Evolutionary conservation across 37 sponge, comb jelly and placozoan species (phyloP).

Genomic region (Diacarnus erythraeanus): DNA sequence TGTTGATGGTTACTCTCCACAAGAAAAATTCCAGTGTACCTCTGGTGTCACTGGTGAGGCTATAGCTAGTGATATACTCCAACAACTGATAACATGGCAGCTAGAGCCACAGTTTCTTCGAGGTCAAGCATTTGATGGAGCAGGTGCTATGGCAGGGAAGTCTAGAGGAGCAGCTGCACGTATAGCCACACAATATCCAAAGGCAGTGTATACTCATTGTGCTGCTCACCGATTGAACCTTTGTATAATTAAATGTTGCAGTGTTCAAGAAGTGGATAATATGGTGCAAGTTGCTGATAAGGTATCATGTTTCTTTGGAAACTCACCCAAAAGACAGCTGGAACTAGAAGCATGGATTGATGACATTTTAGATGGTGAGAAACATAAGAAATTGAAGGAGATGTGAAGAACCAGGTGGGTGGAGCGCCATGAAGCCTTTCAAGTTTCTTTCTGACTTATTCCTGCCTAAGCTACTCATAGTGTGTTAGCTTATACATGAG

Average conservation of each 20-base stretch:
- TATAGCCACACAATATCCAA: neutral
- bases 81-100: neutral
- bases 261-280: neutral
- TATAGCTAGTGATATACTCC: neutral
- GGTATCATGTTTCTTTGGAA: neutral
- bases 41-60: neutral
- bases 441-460: slow-evolving; percentile 14
- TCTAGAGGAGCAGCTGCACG: neutral
- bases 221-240: slow-evolving; percentile 2
- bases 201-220: neutral
- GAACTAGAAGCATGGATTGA: slow-evolving; percentile 27
- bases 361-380: neutral
- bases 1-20: too few relatives aligned
- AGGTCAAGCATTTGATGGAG: too few relatives aligned
- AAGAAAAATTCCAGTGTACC: too few relatives aligned
- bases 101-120: neutral
- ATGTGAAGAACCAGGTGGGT: slow-evolving; percentile 28
- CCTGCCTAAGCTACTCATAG: slow-evolving; percentile 33
- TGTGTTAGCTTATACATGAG: slow-evolving; percentile 54
- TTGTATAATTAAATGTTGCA: neutral
- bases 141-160: slow-evolving; percentile 16
- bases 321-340: slow-evolving; percentile 28
- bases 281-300: neutral
- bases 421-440: slow-evolving; percentile 21
- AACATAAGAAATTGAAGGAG: slow-evolving; percentile 18